Evolutionary conservation across 2,888 invertebrate species (phyloP), one percentile per base, ranked within the genome.

Genomic region (Phaedon cochleariae): DNA sequence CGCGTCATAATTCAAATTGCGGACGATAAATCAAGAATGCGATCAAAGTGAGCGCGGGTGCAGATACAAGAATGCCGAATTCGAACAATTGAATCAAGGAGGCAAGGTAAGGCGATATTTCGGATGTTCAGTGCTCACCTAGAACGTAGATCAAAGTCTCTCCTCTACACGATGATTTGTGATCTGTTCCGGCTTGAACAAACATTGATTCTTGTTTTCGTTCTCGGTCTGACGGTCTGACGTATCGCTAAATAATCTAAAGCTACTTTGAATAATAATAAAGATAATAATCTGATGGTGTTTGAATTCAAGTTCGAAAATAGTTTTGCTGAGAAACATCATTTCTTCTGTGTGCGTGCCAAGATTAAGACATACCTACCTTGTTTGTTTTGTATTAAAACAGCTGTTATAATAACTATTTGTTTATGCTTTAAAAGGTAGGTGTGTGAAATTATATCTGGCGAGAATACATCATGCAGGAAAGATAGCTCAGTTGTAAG

Each of bases 1-100:
- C 45, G 15, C 41, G 41, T 41, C 41, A 51, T 57, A 64, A 69
- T 66, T 66, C 63, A 63, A 66, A 66, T 69, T 41, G 3, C 15
- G 2, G n/a, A 41, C 15, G 41, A n/a, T 15, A 10, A 2, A 34
- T 10, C 6, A 7, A 41, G 15, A 10, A 34, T 34, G 31, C 31
- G 10, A 34, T 34, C 31, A 10, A 34, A 34, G 41, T 41, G 41
- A 41, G 15, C 15, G 41, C 41, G 41, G 41, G 41, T 41, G 41
- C 12, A 41, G 15, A 41, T 15, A 41, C 15, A n/a, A 41, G 41
- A 41, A 41, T 41, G 41, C 12, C 34, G 34, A 7, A 12, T 10
- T 41, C 15, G n/a, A 41, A 12, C 12, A 41, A 41, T 41, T 41
- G 41, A 41, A 41, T 34, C 3, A 1, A 2, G 41, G 57, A 55